Evolutionary conservation across 2,888 invertebrate species (phyloP), one percentile per base, ranked within the genome.

Genomic region (Cephalotes varians): DNA sequence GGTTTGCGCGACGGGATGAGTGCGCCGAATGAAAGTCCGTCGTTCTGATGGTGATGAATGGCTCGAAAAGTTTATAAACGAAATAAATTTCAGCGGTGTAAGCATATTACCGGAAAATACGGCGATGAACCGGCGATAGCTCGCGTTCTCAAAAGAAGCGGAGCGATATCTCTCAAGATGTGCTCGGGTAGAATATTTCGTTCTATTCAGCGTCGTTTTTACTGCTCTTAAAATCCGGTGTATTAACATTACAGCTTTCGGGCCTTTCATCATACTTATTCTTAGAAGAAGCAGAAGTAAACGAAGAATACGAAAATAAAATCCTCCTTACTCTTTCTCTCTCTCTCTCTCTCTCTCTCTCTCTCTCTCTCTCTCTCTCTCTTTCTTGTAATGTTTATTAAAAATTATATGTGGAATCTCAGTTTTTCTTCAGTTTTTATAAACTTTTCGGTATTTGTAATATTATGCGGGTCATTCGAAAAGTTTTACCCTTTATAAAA

Each of bases 41-140:
- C 72, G 85, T 62, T 58, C 56, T 51, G 76, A 86, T 81, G 58
- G 62, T 80, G 83, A 86, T 86, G 81, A 85, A 86, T 83, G 71
- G 81, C 40, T 58, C 25, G 67, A 31, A 12, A 40, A 56, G 40
- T 79, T 69, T 79, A 79, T 44, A 79, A 79, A 79, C 69, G 77
- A 79, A 71, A 79, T 79, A 79, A 79, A 71, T 79, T 79, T 71
- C 54, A 40, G 54, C 56, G 25, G 40, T 51, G 54, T 54, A 69
- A 77, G 54, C 69, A 69, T 40, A 31, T 79, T 79, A 71, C 56
- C 56, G 56, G 25, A 31, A 71, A 34, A 40, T 34, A 40, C 40
- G 15, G 9, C 37, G 40, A 51, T 47, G 28, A 15, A 49, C 37
- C n/a, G 18, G 49, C 28, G 62, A 65, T 44, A 21, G 40, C 7